Conservation (phyloP, 2,113 vertebrate species). For the Balaenoptera acutorostrata region DNA sequence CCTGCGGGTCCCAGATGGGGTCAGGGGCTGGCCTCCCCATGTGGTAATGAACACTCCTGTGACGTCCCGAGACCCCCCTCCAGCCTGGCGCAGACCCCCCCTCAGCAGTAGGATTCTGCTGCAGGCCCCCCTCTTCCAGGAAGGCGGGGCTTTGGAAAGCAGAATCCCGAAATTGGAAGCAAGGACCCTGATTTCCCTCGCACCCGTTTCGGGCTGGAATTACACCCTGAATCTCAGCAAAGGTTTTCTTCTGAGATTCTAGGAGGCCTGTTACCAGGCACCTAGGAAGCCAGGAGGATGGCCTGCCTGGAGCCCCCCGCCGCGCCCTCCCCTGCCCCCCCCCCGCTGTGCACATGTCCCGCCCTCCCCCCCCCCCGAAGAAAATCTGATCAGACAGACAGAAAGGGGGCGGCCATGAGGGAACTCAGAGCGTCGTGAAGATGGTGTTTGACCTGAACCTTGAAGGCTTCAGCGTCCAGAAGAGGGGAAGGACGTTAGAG, state of each 20-base stretch:
- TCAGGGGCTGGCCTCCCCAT: rapidly evolving
- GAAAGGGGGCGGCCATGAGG: background rate
- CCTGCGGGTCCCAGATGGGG: background rate
- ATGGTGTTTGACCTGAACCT: background rate
- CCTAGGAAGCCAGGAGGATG: background rate
- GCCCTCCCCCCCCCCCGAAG: background rate
- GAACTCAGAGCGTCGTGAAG: background rate
- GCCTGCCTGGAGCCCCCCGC: rapidly evolving
- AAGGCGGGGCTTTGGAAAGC: background rate
- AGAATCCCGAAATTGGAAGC: background rate
- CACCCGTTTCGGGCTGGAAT: background rate
- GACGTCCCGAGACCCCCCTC: background rate
- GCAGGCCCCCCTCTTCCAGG: too few species aligned
- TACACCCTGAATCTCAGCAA: background rate
- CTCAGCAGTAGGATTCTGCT: background rate
- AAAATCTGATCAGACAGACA: background rate
- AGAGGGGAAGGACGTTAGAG: background rate
- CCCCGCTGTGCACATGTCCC: background rate
- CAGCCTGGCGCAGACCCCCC: background rate
- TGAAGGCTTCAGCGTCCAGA: background rate
- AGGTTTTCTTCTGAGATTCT: background rate
- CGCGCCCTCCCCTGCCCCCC: too few species aligned
- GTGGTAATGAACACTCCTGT: rapidly evolving
- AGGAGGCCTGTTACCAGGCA: background rate
- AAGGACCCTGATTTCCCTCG: background rate